These are phyloP conservation scores for Frieseomelitta varia DNA, from an alignment of 1,140 invertebrate species.

Conservation along the genomic window DNA sequence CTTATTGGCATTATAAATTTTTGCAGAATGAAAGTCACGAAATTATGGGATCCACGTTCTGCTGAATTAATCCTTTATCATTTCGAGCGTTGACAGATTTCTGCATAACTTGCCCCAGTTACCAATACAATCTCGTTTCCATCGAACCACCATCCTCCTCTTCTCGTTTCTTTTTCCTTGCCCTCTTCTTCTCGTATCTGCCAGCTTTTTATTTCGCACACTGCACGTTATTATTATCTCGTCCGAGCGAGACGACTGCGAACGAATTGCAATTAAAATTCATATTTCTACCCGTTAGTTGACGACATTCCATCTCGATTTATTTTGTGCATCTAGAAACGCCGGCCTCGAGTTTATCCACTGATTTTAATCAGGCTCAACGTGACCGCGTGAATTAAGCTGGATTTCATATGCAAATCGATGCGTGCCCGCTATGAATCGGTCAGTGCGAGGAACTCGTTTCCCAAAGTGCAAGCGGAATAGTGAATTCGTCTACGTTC, in stretches of 20 bases:
- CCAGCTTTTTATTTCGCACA: slow-evolving; percentile 2
- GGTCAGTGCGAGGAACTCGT: slow-evolving; percentile 1
- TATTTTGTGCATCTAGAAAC: not conserved
- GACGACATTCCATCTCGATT: not conserved
- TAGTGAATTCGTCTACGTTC: not conserved
- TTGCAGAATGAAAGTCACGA: too few relatives aligned
- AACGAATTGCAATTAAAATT: not conserved
- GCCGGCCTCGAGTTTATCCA: slow-evolving; percentile 1
- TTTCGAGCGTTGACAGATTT: too few relatives aligned
- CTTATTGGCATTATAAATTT: too few relatives aligned
- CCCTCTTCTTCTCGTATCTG: not conserved
- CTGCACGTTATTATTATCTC: slow-evolving; percentile 34
- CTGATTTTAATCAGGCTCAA: slow-evolving; percentile 17
- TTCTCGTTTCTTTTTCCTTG: not conserved
- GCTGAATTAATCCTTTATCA: too few relatives aligned
- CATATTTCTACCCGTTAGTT: too few relatives aligned
- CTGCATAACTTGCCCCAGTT: slow-evolving; percentile 14
- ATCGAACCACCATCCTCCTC: slow-evolving; percentile 23
- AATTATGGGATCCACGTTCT: too few relatives aligned
- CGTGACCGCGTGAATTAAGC: slow-evolving; percentile 15
- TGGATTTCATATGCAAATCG: slow-evolving; percentile 35
- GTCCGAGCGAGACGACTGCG: not conserved
- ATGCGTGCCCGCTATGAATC: not conserved
- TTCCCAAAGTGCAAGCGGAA: not conserved
- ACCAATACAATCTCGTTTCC: slow-evolving; percentile 57